phyloP scores from a whole-genome alignment of 2,888 invertebrate species.

The Spatulosminthurus flaviceps region DNA sequence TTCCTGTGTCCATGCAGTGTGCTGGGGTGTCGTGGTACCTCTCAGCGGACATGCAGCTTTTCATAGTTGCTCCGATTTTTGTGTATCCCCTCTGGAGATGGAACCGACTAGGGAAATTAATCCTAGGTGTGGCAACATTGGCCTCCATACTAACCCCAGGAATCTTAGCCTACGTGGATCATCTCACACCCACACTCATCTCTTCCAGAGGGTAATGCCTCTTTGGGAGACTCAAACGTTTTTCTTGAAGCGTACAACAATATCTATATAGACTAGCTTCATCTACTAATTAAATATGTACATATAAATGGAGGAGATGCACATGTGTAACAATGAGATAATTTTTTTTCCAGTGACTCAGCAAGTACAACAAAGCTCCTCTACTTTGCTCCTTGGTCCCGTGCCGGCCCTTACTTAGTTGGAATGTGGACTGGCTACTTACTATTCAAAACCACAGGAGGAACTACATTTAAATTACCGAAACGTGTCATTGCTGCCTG shows the following conservation, averaged over 20 bases:
- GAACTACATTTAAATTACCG: conserved; percentile 43
- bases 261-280: no score
- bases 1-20: conserved; percentile 42
- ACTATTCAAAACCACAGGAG: conserved; percentile 50
- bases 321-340: conserved; percentile 21
- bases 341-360: background rate
- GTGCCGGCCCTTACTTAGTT: conserved; percentile 62
- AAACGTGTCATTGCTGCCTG: conserved; percentile 31
- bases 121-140: conserved; percentile 47
- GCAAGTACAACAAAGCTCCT: conserved; percentile 39
- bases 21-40: conserved; percentile 58
- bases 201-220: conserved; percentile 50
- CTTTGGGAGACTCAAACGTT: no score
- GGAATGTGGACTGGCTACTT: conserved; percentile 60
- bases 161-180: conserved; percentile 50
- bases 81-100: conserved; percentile 56
- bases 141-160: conserved; percentile 51
- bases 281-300: no score
- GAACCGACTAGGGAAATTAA: conserved; percentile 48
- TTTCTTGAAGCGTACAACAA: no score
- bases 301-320: no score
- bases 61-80: conserved; percentile 52
- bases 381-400: conserved; percentile 60
- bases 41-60: conserved; percentile 59
- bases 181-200: conserved; percentile 49